Conservation (phyloP, 2,113 vertebrate species). For the Urocynchramus pylzowi region DNA sequence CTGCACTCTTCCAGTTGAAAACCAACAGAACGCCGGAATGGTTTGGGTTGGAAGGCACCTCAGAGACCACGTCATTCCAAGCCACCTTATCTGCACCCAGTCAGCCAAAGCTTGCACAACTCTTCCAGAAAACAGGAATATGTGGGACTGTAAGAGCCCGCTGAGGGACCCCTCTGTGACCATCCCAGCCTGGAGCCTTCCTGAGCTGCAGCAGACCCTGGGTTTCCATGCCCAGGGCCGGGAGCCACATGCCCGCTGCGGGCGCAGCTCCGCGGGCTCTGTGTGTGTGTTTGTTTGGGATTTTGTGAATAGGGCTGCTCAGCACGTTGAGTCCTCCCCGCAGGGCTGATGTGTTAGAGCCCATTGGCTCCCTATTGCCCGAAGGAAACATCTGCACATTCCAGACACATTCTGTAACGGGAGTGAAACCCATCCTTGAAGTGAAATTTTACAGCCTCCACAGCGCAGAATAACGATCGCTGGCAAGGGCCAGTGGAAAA, state of each 20-base stretch:
- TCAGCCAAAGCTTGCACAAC: background rate
- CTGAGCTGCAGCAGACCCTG: background rate
- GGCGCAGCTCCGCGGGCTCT: background rate
- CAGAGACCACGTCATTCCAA: background rate
- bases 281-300: slow-evolving; percentile 64
- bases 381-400: slow-evolving; percentile 98
- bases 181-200: background rate
- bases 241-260: rapidly evolving
- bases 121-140: background rate
- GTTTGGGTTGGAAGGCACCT: background rate
- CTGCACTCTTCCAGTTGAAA: background rate
- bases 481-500: slow-evolving; percentile 74
- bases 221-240: background rate
- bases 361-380: slow-evolving; percentile 72
- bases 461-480: slow-evolving; percentile 47
- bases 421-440: slow-evolving; percentile 74
- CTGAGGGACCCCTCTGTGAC: background rate
- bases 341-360: slow-evolving; percentile 41
- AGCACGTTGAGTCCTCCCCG: slow-evolving; percentile 35
- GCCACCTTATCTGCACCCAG: background rate
- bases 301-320: slow-evolving; percentile 27
- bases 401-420: slow-evolving; percentile 93
- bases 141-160: background rate
- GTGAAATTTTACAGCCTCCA: slow-evolving; percentile 72
- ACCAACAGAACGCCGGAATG: background rate